Evolutionary conservation across 2,888 invertebrate species (phyloP), one percentile per base, ranked within the genome.

Genomic region (Copidosoma aretas): DNA sequence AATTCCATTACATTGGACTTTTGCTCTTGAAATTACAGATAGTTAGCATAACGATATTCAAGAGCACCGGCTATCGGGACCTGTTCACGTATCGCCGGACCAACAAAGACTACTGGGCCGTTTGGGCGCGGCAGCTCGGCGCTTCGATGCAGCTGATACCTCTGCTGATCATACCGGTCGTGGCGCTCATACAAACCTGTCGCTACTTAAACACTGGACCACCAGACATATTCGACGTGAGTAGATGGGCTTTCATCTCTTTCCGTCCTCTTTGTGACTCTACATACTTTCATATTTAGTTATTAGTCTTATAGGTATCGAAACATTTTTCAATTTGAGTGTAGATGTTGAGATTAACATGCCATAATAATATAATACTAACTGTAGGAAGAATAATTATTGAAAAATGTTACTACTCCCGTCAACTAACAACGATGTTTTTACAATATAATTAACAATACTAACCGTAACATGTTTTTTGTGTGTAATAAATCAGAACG

Each of bases 181-280:
- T 90, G 0, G 92, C 91, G 1, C 87, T 92, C 75, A 87, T 92
- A 63, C 91, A 91, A 74, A 91, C 90, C 67, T 91, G 90, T 78
- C 87, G 91, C 59, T 95, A 94, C 82, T 86, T 95, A 76, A 91
- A 91, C 75, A 90, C 87, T 73, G 94, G 94, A 43, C 93, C 94
- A n/a, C 89, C 91, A 0, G 94, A 95, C 84, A 91, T 95, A 78
- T 88, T 94, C 66, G 94, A 95, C 82, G 94, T 95, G 85, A 89
- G 89, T 85, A 62, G 19, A 46, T 46, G 8, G 15, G 8, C 8
- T 32, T 32, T 32, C 32, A 8, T 32, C 8, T 32, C 32, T 32
- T 32, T 8, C 32, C 4, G 32, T 8, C n/a, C n/a, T n/a, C n/a
- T n/a, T n/a, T n/a, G n/a, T n/a, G n/a, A n/a, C n/a, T n/a, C n/a